Base-by-base conservation (phyloP, 2,888 invertebrate species). In the Drosophila kokeensis region DNA sequence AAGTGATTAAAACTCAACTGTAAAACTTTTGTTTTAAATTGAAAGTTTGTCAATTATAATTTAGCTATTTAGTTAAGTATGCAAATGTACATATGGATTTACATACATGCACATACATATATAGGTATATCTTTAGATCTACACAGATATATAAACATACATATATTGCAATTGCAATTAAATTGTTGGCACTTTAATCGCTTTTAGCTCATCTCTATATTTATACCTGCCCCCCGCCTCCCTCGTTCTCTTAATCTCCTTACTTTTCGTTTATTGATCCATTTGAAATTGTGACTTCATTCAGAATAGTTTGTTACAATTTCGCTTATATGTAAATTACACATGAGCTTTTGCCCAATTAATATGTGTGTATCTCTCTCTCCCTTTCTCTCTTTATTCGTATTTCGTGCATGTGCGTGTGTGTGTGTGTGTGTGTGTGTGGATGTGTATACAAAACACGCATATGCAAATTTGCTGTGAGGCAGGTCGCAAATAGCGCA, bases 401-500 rank as follows among this genome's bases (percentile, higher is more conserved):
- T 66, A 54, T 55, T 45, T 42, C 29, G 57, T 54, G 57, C 49
- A 45, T 45, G 49, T 40, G 58, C 50, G 24, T 24, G 24, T 24
- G 24, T 24, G 24, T n/a, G n/a, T n/a, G 42, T 45, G 45, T 48
- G 34, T 21, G 52, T 36, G 48, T 73, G 70, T 71, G 34, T 66
- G 58, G 38, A 70, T 82, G 80, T 71, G 53, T 36, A 36, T 27
- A n/a, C 27, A 67, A 70, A 73, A 79, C 80, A 57, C 67, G 76
- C 73, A 71, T 82, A 86, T 84, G 88, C 83, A 88, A 87, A 87
- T 77, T 77, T 77, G 73, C 45, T 79, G 84, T 86, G 89, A 59
- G 86, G 86, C 89, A 86, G 86, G 86, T 86, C 86, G 82, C 87
- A 76, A 83, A 76, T 81, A 86, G 73, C 74, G 67, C 76, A 73